These are phyloP conservation scores for Plebejus argus DNA, from an alignment of 2,888 invertebrate genomes.

Conservation along the genomic window DNA sequence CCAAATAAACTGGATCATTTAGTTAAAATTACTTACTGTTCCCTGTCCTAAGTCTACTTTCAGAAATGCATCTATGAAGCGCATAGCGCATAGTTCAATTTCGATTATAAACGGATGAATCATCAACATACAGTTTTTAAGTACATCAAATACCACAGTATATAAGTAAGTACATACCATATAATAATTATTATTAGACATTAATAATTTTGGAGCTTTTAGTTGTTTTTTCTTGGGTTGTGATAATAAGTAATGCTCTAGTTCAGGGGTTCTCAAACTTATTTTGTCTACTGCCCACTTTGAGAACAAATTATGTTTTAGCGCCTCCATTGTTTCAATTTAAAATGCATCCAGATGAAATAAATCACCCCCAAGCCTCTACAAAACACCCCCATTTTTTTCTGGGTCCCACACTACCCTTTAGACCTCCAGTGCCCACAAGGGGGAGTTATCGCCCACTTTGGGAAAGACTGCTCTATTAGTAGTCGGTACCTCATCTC, in stretches of 20 bases:
- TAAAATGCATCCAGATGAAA: no score
- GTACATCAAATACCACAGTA: background rate
- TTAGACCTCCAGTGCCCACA: no score
- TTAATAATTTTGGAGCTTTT: background rate
- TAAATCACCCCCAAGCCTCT: no score
- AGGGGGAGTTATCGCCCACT: no score
- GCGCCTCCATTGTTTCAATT: no score
- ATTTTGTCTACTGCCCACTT: no score
- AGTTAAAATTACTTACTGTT: background rate
- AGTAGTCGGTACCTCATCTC: background rate
- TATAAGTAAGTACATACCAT: background rate
- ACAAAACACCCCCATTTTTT: no score
- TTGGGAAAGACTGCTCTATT: no score
- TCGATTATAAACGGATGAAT: background rate
- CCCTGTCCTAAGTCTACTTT: background rate
- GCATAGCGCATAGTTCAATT: background rate
- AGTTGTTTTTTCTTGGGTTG: background rate
- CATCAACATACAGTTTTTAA: background rate
- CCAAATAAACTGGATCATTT: background rate
- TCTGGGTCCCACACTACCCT: no score
- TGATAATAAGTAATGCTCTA: no score
- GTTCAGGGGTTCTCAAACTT: no score
- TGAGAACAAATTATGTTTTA: no score
- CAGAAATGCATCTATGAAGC: background rate
- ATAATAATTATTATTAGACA: background rate